These are phyloP conservation scores for Anthrax anthrax DNA, from an alignment of 2,888 invertebrate genomes.

Conservation along the genomic window DNA sequence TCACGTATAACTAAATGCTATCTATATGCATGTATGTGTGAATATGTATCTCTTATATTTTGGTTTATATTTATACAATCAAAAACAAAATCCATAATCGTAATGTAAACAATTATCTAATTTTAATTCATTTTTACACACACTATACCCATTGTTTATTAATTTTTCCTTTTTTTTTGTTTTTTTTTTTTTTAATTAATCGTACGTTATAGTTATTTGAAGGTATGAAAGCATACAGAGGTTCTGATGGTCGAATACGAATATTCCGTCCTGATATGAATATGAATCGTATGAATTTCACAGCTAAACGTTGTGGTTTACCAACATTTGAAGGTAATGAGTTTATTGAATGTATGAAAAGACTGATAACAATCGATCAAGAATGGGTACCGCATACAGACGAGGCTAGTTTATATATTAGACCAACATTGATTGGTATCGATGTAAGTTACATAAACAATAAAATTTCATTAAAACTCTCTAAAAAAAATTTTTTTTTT, in stretches of 20 bases:
- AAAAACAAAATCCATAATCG: too few relatives aligned
- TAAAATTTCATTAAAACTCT: neutral
- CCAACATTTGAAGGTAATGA: conserved; percentile 82
- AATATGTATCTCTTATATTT: too few relatives aligned
- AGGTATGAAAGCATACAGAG: conserved; percentile 94
- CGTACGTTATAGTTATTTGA: conserved; percentile 87
- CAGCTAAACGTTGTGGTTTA: conserved; percentile 70
- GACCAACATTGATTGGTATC: conserved; percentile 92
- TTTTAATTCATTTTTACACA: too few relatives aligned
- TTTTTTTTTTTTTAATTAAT: neutral
- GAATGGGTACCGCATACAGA: conserved; percentile 95
- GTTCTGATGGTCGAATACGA: conserved; percentile 79
- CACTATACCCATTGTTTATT: too few relatives aligned
- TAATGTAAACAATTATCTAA: too few relatives aligned
- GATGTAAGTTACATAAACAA: conserved; percentile 55
- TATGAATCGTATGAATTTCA: conserved; percentile 81
- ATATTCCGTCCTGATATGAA: conserved; percentile 92
- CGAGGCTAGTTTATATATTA: conserved; percentile 82
- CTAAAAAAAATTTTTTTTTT: conserved; percentile 2
- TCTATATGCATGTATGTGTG: too few relatives aligned
- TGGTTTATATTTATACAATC: too few relatives aligned
- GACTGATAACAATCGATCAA: conserved; percentile 80
- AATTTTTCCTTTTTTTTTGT: neutral
- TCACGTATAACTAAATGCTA: too few relatives aligned
- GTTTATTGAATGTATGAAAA: conserved; percentile 66